These are phyloP conservation scores for Netelia fuscicornis DNA, from an alignment of 2,888 invertebrate species.

Conservation along the genomic window DNA sequence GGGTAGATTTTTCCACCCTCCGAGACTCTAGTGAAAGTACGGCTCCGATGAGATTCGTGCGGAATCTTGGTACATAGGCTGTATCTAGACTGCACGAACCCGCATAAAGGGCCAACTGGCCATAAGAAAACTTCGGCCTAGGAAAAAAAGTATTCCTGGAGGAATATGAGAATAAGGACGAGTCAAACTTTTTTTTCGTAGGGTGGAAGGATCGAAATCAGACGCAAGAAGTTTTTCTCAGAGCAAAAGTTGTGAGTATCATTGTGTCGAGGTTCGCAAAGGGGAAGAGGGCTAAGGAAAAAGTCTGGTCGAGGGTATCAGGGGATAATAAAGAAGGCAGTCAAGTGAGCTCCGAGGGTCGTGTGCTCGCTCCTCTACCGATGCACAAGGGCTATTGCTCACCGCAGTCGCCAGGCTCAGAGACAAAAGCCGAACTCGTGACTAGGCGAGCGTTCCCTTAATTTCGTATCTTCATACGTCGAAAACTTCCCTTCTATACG, in stretches of 20 bases:
- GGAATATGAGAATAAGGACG: conserved; percentile 56
- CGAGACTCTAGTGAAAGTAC: no score
- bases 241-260: conserved; percentile 78
- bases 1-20: no score
- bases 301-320: conserved; percentile 28
- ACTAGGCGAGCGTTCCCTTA: conserved; percentile 1
- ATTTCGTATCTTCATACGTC: conserved; percentile 4
- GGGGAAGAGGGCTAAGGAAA: conserved; percentile 54
- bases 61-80: background rate
- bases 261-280: conserved; percentile 70
- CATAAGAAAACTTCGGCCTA: conserved; percentile 15
- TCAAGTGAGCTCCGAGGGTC: conserved; percentile 47
- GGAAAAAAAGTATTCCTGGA: conserved; percentile 41
- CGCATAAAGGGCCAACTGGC: conserved; percentile 8
- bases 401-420: conserved; percentile 61
- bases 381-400: conserved; percentile 71
- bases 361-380: conserved; percentile 69
- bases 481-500: conserved; percentile 30
- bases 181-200: conserved; percentile 71
- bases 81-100: background rate
- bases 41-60: no score
- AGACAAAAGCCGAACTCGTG: conserved; percentile 70
- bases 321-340: conserved; percentile 33
- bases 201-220: conserved; percentile 78
- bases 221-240: conserved; percentile 76